Evolutionary conservation across 1,140 invertebrate species (phyloP).

Genomic region (Colletes latitarsis): DNA sequence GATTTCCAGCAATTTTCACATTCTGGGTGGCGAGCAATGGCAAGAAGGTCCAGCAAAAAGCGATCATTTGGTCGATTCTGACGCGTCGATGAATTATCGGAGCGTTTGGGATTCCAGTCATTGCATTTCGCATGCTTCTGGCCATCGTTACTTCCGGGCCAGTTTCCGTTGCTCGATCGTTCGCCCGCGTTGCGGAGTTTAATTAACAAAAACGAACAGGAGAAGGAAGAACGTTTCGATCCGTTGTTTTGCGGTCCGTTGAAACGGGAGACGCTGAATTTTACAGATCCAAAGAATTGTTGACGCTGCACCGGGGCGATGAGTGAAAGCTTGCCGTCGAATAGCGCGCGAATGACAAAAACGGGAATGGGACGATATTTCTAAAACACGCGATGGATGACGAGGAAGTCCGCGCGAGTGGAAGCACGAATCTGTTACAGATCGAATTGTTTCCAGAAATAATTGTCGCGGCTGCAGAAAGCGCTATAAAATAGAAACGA

Average conservation of each 20-base stretch:
- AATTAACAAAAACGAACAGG: slow-evolving; percentile 17
- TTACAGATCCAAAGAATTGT: background rate
- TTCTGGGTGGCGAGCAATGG: background rate
- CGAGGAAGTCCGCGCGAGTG: no score
- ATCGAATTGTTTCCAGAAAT: no score
- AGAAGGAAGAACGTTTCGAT: background rate
- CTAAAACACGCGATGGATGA: no score
- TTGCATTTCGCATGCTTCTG: slow-evolving; percentile 6
- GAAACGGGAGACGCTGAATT: background rate
- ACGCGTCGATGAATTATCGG: slow-evolving; percentile 22
- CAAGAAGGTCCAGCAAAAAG: background rate
- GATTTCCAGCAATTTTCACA: slow-evolving; percentile 3
- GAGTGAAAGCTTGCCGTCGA: no score
- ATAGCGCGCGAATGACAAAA: no score
- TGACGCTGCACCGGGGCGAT: background rate
- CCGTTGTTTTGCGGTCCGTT: background rate
- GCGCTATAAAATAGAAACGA: no score
- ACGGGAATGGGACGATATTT: no score
- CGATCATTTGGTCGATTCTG: background rate
- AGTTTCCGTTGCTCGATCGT: background rate
- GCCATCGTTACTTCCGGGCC: background rate
- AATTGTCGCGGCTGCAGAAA: no score
- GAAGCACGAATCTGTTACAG: no score
- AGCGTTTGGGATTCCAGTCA: slow-evolving; percentile 16
- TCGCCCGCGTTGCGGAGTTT: background rate